Evolutionary conservation across 2,113 vertebrate genomes (phyloP).

Genomic region (Balaeniceps rex): DNA sequence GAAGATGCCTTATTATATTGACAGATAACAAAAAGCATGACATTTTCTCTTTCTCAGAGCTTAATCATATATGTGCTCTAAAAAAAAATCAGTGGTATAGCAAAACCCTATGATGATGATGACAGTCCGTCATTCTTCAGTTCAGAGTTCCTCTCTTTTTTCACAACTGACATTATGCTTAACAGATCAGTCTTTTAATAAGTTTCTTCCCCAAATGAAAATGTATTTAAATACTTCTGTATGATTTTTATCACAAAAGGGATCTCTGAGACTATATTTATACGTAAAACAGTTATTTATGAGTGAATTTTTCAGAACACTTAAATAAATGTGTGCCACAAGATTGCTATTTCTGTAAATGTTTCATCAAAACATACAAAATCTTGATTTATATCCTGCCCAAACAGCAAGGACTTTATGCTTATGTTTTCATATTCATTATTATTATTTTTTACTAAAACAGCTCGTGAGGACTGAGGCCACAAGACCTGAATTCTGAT

Average conservation of each 20-base stretch:
- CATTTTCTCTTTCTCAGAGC: not conserved
- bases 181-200: not conserved
- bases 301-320: not conserved
- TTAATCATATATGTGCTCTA: not conserved
- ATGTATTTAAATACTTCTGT: not conserved
- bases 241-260: not conserved
- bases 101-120: not conserved
- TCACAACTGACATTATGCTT: not conserved
- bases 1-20: not conserved
- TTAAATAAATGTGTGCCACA: not conserved
- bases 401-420: not conserved
- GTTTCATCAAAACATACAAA: not conserved
- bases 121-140: not conserved
- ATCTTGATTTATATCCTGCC: not conserved
- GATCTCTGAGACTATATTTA: not conserved
- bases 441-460: not conserved
- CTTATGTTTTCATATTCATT: not conserved
- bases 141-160: not conserved
- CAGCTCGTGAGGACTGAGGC: not conserved
- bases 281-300: not conserved
- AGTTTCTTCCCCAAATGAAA: not conserved
- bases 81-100: not conserved
- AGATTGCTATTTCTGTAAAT: not conserved
- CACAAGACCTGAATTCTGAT: not conserved
- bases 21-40: not conserved